phyloP scores from a whole-genome alignment of 2,797 vertebrate genomes.

The Smutsia temminckii region DNA sequence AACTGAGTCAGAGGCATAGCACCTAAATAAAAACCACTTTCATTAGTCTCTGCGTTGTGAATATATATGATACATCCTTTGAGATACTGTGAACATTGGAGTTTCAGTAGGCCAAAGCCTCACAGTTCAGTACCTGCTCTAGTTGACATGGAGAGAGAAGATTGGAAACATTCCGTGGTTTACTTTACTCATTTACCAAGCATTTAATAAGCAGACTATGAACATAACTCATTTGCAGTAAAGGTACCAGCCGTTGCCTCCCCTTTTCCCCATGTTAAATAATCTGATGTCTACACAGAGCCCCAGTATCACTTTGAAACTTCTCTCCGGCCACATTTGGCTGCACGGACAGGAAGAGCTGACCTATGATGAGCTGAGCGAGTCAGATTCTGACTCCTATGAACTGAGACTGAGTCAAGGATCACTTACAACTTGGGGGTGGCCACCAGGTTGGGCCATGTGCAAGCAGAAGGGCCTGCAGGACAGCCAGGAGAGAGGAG shows the following conservation, averaged over 20 bases:
- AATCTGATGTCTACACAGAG: background rate
- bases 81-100: background rate
- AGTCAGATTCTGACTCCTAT: background rate
- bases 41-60: background rate
- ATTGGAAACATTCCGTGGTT: background rate
- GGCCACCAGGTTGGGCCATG: background rate
- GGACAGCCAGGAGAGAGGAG: background rate
- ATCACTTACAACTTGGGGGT: background rate
- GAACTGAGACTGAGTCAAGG: background rate
- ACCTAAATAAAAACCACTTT: constrained; percentile 15
- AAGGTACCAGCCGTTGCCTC: background rate
- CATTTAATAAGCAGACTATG: background rate
- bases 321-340: background rate
- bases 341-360: background rate
- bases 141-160: background rate
- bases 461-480: background rate
- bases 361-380: background rate
- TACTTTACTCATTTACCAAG: background rate
- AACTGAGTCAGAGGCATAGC: background rate
- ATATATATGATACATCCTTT: background rate
- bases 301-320: background rate
- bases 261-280: background rate
- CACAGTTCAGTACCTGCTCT: background rate
- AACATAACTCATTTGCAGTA: background rate
- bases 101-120: background rate